These are phyloP conservation scores for Semotilus atromaculatus DNA, from an alignment of 2,797 vertebrate genomes.

Conservation along the genomic window DNA sequence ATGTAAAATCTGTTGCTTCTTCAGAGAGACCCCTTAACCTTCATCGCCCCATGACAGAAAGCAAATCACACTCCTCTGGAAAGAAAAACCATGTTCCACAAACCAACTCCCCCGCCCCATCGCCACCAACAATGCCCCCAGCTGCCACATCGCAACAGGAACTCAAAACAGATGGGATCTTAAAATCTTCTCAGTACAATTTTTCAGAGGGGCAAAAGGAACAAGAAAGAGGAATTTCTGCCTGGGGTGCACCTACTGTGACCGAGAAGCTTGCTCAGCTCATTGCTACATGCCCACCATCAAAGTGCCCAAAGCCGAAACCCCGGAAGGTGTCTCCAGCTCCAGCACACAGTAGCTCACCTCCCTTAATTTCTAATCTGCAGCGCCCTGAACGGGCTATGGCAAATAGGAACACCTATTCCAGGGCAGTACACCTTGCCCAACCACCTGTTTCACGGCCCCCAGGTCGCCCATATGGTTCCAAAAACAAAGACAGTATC, in stretches of 20 bases:
- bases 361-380: conserved; percentile 80
- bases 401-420: conserved; percentile 82
- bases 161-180: conserved; percentile 69
- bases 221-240: conserved; percentile 84
- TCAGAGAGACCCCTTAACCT: conserved; percentile 80
- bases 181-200: conserved; percentile 74
- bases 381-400: conserved; percentile 81
- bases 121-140: conserved; percentile 68
- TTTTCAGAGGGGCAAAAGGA: conserved; percentile 76
- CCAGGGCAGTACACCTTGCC: conserved; percentile 77
- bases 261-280: conserved; percentile 96
- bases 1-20: conserved; percentile 69
- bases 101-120: conserved; percentile 59
- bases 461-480: conserved; percentile 82
- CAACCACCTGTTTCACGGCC: conserved; percentile 80
- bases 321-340: conserved; percentile 72
- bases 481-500: conserved; percentile 78
- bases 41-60: conserved; percentile 75
- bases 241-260: conserved; percentile 89
- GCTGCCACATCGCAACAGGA: conserved; percentile 70
- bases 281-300: conserved; percentile 93
- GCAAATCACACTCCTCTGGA: conserved; percentile 75
- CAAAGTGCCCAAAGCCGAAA: conserved; percentile 94
- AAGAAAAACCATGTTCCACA: conserved; percentile 77
- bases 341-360: conserved; percentile 71